phyloP scores from a whole-genome alignment of 2,888 invertebrate genomes.

The Lagria hirta region DNA sequence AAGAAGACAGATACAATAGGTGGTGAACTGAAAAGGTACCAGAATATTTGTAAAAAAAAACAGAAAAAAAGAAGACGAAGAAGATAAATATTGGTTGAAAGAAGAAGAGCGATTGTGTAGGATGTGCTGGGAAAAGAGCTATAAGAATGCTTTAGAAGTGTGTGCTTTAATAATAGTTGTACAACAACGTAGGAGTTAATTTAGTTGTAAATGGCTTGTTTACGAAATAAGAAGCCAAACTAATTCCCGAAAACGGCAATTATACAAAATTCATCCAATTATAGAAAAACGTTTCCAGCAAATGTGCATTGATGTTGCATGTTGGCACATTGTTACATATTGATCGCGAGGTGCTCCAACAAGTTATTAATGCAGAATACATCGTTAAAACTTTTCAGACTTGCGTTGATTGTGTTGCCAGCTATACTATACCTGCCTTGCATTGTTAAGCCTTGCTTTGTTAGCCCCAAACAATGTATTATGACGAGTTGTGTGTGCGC shows the following conservation, averaged over 20 bases:
- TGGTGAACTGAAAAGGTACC: too few species aligned
- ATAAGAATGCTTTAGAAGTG: too few species aligned
- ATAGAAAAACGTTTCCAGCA: slow-evolving; percentile 16
- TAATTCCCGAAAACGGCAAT: slow-evolving; percentile 1
- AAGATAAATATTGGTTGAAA: too few species aligned
- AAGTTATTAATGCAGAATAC: slow-evolving; percentile 56
- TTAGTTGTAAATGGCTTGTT: too few species aligned
- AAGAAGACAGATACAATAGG: too few species aligned
- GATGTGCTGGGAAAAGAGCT: too few species aligned
- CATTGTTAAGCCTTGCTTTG: slow-evolving; percentile 50
- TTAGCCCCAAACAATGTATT: slow-evolving; percentile 51
- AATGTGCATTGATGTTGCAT: slow-evolving; percentile 35
- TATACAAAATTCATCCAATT: slow-evolving; percentile 18
- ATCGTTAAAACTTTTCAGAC: slow-evolving; percentile 57
- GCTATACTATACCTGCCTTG: slow-evolving; percentile 52
- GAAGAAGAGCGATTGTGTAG: too few species aligned
- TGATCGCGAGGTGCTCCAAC: slow-evolving; percentile 51
- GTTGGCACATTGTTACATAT: slow-evolving; percentile 47
- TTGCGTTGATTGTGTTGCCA: slow-evolving; percentile 52
- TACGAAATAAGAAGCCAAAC: too few species aligned
- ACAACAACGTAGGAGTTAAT: too few species aligned
- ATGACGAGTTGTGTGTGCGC: slow-evolving; percentile 50
- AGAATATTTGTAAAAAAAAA: too few species aligned
- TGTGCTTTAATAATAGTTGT: too few species aligned
- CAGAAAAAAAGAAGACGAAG: too few species aligned